Base-by-base conservation (phyloP, 2,113 vertebrate species). In the Bombycilla garrulus region DNA sequence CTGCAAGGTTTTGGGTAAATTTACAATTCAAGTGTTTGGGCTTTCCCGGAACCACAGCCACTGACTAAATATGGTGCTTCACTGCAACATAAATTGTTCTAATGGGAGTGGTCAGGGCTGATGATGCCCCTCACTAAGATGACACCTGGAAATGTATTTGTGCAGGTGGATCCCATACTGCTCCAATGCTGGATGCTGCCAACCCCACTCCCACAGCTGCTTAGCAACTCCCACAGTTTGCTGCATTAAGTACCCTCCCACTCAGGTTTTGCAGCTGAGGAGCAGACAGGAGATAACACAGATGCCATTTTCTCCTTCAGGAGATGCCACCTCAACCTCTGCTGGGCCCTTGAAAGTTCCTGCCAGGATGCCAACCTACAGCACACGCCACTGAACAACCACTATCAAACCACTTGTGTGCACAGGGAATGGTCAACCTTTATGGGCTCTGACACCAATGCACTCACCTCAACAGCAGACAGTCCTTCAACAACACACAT, bases 351-450 rank as follows among this genome's bases (percentile, higher is more conserved):
- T 44, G 5, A 10, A 47, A 66, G 47, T 9, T 29, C 65, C 33
- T 15, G 11, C 28, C 57, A 57, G 47, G 60, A 71, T 50, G 40
- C 44, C 6, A 20, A 60, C 17, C 28, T 16, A 4, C 17, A 54
- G 53, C 1, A 2, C 21, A 23, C 0, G 0, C 19, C 6, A 7
- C 3, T 10, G 1, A 50, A 76, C 19, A 53, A 18, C 1, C 0
- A 36, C 11, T 7, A 65, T 15, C 8, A 3, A 64, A 66, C 16
- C 1, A 6, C 26, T 50, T 47, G 18, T 12, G 57, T 1, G 1
- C 5, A 6, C 29, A 57, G 66, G 45, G 36, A 91, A 67, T 2
- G 0, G 25, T 53, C 62, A 29, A 3, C 17, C 33, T 69, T 56
- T 48, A 61, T 2, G 0, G 1, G 29, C 13, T 71, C 50, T 58